Percentiles rank a stretch among this genome's conserved stretches.
Evolutionary conservation across 2,113 vertebrate genomes (phyloP).

Genomic region (Elephas maximus): DNA sequence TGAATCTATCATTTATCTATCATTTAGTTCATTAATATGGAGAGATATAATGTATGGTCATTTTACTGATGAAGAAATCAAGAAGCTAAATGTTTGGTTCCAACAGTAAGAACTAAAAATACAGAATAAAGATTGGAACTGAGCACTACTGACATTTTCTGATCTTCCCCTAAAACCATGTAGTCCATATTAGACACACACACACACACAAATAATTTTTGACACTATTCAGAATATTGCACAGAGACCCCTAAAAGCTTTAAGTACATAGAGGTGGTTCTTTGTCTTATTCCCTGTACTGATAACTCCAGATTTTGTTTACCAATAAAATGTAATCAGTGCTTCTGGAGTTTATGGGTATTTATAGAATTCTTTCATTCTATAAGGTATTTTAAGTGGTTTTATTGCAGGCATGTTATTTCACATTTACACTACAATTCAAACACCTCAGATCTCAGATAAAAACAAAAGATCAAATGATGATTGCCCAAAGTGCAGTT

Average conservation of each 20-base stretch:
- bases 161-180: neutral
- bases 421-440: conserved; percentile 46
- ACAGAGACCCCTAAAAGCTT: neutral
- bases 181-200: neutral
- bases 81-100: neutral
- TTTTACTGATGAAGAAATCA: neutral
- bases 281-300: neutral
- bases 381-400: conserved; percentile 51
- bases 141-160: neutral
- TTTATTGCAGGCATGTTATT: conserved; percentile 29
- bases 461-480: conserved; percentile 57
- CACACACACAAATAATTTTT: neutral
- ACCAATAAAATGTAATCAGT: neutral
- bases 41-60: neutral
- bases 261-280: neutral
- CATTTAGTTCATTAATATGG: neutral
- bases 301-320: conserved; percentile 50
- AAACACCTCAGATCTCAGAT: conserved; percentile 25
- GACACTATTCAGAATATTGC: neutral
- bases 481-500: neutral
- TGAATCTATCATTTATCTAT: neutral
- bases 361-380: conserved; percentile 40
- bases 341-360: conserved; percentile 13
- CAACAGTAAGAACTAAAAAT: neutral
- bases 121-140: neutral